Base-by-base conservation (phyloP, 2,888 invertebrate species). In the Eristalis intricaria region DNA sequence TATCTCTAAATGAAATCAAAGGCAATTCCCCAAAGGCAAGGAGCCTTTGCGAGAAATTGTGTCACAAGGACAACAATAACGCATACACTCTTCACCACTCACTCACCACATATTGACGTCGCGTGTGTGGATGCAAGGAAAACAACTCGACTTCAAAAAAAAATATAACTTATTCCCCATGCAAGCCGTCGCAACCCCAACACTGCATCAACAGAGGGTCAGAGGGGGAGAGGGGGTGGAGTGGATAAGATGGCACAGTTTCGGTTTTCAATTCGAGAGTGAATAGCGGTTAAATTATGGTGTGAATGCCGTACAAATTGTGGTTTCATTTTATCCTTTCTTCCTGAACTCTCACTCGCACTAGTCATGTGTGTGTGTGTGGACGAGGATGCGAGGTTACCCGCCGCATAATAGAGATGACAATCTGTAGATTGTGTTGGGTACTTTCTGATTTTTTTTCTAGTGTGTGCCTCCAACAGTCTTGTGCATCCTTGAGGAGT, bases 1-100 rank as follows among this genome's bases (percentile, higher is more conserved):
- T 87, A 87, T 87, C 87, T 84, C 56, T 66, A 87, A 87, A 87
- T 87, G 87, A 87, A 87, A 87, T 87, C 87, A 84, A 87, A 87
- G 87, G 84, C 87, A 81, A 85, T 85, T 70, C 73, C 74, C 82
- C 85, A 70, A 70, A 82, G 85, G 85, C 81, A 64, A 70, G 75
- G 38, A 65, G 70, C 70, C 66, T 80, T 76, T 76, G 71, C 38
- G 68, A 74, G 71, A 80, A 87, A 79, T 76, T 84, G 87, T 84
- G 79, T 84, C 87, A 84, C 87, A 87, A 84, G 87, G 84, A 84
- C 87, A 86, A 87, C 83, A 84, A 83, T 84, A 86, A 86, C 83
- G 32, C 70, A 82, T 64, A 77, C 77, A 63, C 66, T 69, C 73
- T 26, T 74, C 32, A 50, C 38, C 60, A 38, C 32, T 50, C n/a